A percentile compares a stretch with the other conserved stretches of the same genome.
These are phyloP conservation scores for Catonia carolina DNA, from an alignment of 2,888 invertebrate genomes.

Conservation along the genomic window DNA sequence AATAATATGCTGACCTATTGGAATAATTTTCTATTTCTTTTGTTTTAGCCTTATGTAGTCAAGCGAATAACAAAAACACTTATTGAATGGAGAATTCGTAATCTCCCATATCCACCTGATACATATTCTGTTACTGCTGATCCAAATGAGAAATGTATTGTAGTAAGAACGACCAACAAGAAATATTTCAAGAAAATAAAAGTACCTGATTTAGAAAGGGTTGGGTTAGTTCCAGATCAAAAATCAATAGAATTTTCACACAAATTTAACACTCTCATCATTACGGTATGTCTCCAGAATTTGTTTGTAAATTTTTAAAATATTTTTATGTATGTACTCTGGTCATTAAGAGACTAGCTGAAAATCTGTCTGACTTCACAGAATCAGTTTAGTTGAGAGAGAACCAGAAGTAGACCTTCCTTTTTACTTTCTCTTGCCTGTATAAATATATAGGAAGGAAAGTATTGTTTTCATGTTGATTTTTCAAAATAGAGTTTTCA, in stretches of 20 bases:
- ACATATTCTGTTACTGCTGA: constrained; percentile 63
- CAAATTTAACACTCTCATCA: constrained; percentile 69
- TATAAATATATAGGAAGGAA: too few relatives aligned
- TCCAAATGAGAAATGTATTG: constrained; percentile 54
- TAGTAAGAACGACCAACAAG: constrained; percentile 69
- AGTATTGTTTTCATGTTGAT: too few relatives aligned
- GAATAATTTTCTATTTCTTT: too few relatives aligned
- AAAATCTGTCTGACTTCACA: too few relatives aligned
- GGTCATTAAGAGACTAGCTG: too few relatives aligned
- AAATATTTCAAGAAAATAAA: constrained; percentile 70
- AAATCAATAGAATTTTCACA: constrained; percentile 59
- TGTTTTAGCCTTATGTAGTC: constrained; percentile 56
- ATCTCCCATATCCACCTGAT: constrained; percentile 65
- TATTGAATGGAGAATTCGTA: constrained; percentile 77
- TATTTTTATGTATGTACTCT: not conserved
- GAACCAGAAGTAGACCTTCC: too few relatives aligned
- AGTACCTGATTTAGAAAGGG: constrained; percentile 63
- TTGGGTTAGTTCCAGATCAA: constrained; percentile 55
- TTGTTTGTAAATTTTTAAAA: not conserved
- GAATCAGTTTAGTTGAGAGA: too few relatives aligned
- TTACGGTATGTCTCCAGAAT: constrained; percentile 51
- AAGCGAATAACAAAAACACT: constrained; percentile 65
- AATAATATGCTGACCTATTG: too few relatives aligned
- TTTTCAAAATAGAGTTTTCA: too few relatives aligned
- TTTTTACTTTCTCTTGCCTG: too few relatives aligned